Evolutionary conservation across 2,888 invertebrate species (phyloP), one percentile per base, ranked within the genome.

Genomic region (Cerastoderma edule): DNA sequence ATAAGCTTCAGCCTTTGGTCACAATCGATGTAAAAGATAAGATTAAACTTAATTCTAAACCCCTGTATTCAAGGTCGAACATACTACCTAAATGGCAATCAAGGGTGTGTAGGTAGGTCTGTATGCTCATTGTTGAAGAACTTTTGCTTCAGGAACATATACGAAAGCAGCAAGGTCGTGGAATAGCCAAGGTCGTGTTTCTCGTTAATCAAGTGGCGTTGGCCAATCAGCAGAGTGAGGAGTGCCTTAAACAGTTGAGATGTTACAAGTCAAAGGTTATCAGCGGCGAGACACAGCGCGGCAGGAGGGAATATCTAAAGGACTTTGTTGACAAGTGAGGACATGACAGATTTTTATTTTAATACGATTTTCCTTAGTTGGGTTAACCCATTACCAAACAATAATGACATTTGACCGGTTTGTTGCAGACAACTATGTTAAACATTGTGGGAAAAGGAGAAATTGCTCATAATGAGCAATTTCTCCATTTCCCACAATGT

Each of bases 121-220:
- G 8, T 8, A 8, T 16, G 16, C 16, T 39, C 16, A 39, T 39
- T 10, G 39, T 39, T 8, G 39, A 46, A 57, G 32, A n/a, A 13
- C 56, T 22, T 50, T 48, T 70, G 57, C 39, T 33, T 13, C 65
- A 85, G 85, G 79, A 82, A 39, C 85, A 85, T 67, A 77, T 83
- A 10, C 69, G 72, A n/a, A 67, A 73, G 46, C 65, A 75, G 32
- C 56, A 74, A 60, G 75, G 82, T 16, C 67, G 60, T 3, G 67
- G 78, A 8, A 75, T 79, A 28, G 78, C 84, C 1, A 89, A 91
- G 72, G 88, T 91, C 16, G 86, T 87, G 28, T 92, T 92, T 72
- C 79, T 92, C n/a, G 92, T 90, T 0, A 91, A 91, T 63, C 90
- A 91, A 48, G 88, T 88, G 66, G 89, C 89, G 0, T 78, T 92